Evolutionary conservation across 2,888 invertebrate species (phyloP), one percentile per base, ranked within the genome.

Genomic region (Tenthredo distinguenda): DNA sequence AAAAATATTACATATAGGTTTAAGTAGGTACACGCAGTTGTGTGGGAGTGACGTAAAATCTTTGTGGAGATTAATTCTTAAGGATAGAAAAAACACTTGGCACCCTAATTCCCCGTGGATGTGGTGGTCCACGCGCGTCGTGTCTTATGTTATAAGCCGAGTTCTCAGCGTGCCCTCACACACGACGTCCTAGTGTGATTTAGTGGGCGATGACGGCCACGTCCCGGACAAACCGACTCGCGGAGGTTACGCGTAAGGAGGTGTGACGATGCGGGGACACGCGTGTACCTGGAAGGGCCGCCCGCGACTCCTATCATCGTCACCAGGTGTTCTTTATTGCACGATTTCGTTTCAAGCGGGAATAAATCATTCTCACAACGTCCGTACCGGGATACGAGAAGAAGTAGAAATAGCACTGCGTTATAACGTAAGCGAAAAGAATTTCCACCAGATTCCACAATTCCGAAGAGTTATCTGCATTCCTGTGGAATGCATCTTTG

Each of bases 261-360:
- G 93, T 93, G 93, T 93, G 93, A 93, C 93, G 93, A 93, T 93
- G 93, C 93, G 90, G 87, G 91, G 92, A 93, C 93, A 93, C 93
- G 93, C 92, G 91, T 93, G 91, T 92, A 91, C 92, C 91, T 90
- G 91, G 92, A 92, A 92, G 91, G 89, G 87, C 87, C 89, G 88
- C 88, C 86, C 88, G 89, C 89, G 89, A 87, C 89, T 86, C 85
- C 71, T 34, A 86, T 87, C 85, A 87, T 86, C 87, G 86, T 87
- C 88, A 85, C 91, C 90, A 90, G 91, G 91, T 92, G 92, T 91
- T 91, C 90, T 91, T 92, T 91, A 91, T 89, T 87, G 87, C 89
- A 84, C 86, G 88, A 91, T 88, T 89, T 88, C 88, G 88, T 88
- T 87, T 86, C 87, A 87, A 85, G 34, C 84, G 55, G 74, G 85